A percentile compares a stretch with the other conserved stretches of the same genome.
Evolutionary conservation across 2,113 vertebrate genomes (phyloP).

Genomic region (Maccullochella peelii): DNA sequence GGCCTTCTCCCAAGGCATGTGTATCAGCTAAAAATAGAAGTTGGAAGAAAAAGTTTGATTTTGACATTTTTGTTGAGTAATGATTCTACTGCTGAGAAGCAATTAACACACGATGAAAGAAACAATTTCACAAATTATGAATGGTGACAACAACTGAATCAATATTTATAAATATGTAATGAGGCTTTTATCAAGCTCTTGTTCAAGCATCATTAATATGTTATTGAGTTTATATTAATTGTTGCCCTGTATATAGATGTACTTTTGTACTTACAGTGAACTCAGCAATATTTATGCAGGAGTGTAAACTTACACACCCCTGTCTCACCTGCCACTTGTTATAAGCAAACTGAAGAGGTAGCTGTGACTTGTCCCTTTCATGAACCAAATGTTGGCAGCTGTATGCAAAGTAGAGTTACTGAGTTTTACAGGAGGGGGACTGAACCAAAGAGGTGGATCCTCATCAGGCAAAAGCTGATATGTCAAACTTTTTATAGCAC

Average conservation of each 20-base stretch:
- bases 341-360: not conserved
- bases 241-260: not conserved
- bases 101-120: not conserved
- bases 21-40: slow-evolving; percentile 50
- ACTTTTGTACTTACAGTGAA: not conserved
- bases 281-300: not conserved
- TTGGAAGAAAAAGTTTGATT: slow-evolving; percentile 5
- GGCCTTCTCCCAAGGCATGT: slow-evolving; percentile 34
- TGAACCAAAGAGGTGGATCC: slow-evolving; percentile 16
- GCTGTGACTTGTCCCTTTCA: slow-evolving; percentile 41
- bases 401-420: slow-evolving; percentile 61
- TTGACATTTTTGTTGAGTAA: not conserved
- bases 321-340: slow-evolving; percentile 46
- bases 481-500: slow-evolving; percentile 7
- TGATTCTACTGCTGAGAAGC: slow-evolving; percentile 16
- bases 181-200: slow-evolving; percentile 2
- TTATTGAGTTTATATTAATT: not conserved
- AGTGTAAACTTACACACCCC: not conserved
- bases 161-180: slow-evolving; percentile 16
- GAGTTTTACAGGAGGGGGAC: slow-evolving; percentile 9
- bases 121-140: not conserved
- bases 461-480: slow-evolving; percentile 24
- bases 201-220: not conserved
- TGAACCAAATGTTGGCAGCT: slow-evolving; percentile 44
- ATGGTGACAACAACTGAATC: not conserved